Evolutionary conservation across 2,888 invertebrate genomes (phyloP).

Genomic region (Lasius platythorax): DNA sequence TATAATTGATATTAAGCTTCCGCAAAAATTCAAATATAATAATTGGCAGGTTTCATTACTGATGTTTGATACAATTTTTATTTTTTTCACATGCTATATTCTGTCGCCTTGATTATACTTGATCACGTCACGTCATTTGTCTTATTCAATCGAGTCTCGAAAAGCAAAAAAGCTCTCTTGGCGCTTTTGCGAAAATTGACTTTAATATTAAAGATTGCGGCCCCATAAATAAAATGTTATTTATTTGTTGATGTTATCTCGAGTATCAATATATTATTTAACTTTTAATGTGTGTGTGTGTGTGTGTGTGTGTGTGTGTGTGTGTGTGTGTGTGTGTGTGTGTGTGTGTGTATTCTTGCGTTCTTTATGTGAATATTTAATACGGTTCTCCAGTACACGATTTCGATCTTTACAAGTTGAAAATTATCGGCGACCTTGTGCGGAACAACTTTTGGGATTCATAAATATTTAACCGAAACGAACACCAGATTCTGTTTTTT

Average conservation of each 20-base stretch:
- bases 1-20: background rate
- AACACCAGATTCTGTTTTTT: background rate
- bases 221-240: conserved; percentile 10
- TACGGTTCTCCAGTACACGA: background rate
- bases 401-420: background rate
- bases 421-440: background rate
- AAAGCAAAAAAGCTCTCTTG: background rate
- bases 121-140: background rate
- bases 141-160: background rate
- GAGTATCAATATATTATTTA: background rate
- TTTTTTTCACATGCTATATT: background rate
- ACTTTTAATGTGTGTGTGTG: conserved; percentile 6
- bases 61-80: background rate
- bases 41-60: too few relatives aligned
- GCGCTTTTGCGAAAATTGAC: background rate
- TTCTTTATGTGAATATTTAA: conserved; percentile 25
- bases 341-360: background rate
- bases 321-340: too few relatives aligned
- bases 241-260: background rate
- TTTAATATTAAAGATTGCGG: conserved; percentile 11
- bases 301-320: background rate
- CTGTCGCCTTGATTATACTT: background rate
- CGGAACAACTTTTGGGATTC: background rate
- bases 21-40: background rate
- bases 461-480: background rate